These are phyloP conservation scores for Drosophila paracracens DNA, from an alignment of 2,888 invertebrate species.

Conservation along the genomic window DNA sequence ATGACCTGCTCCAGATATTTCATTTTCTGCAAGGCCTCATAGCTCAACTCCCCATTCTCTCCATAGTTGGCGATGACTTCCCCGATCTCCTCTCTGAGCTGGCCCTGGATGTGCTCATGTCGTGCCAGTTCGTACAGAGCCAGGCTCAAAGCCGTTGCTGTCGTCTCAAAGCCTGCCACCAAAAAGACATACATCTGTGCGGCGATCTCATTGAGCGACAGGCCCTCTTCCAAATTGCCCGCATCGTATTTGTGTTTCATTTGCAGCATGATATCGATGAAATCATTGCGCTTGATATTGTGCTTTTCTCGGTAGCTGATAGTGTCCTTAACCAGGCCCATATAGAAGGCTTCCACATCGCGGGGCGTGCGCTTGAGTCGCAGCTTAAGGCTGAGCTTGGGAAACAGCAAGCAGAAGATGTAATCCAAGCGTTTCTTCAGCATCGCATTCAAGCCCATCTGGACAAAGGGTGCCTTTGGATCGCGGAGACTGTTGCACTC, in stretches of 20 bases:
- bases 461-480: constrained; percentile 82
- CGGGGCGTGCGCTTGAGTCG: constrained; percentile 59
- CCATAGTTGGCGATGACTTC: constrained; percentile 61
- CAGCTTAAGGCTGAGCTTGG: constrained; percentile 65
- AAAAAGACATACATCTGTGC: constrained; percentile 82
- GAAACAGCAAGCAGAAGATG: constrained; percentile 59
- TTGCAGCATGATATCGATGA: constrained; percentile 85
- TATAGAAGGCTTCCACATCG: constrained; percentile 85
- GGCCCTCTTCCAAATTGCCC: constrained; percentile 70
- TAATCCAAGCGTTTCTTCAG: constrained; percentile 51
- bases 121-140: constrained; percentile 78
- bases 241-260: constrained; percentile 64
- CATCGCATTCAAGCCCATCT: constrained; percentile 72
- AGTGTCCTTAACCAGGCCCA: constrained; percentile 66
- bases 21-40: constrained; percentile 83
- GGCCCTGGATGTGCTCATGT: constrained; percentile 71
- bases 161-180: constrained; percentile 88
- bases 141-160: constrained; percentile 87
- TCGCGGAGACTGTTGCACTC: constrained; percentile 85
- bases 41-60: constrained; percentile 80
- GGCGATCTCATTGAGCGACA: constrained; percentile 79
- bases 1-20: constrained; percentile 85
- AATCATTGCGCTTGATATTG: constrained; percentile 86
- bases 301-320: constrained; percentile 67
- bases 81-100: constrained; percentile 84